phyloP scores from a whole-genome alignment of 1,140 invertebrate genomes.

The Panulirus ornatus region DNA sequence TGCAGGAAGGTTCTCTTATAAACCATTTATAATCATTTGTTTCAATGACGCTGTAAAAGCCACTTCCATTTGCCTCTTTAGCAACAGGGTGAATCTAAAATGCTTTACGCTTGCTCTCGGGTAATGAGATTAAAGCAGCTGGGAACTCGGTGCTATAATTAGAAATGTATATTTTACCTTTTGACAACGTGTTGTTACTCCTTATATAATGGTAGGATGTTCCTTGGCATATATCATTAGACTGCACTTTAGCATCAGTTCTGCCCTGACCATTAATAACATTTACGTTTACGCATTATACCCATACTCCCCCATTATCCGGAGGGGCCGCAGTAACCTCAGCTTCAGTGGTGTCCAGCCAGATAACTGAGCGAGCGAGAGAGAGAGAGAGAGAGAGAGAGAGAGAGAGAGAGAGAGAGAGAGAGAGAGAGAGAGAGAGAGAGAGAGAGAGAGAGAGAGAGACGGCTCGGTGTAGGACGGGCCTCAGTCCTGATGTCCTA shows the following conservation, averaged over 20 bases:
- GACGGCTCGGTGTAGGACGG: neutral
- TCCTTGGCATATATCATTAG: neutral
- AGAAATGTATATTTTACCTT: constrained; percentile 4
- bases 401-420: neutral
- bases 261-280: constrained; percentile 15
- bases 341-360: no score
- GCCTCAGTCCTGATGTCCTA: no score
- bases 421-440: neutral
- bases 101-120: neutral
- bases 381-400: neutral
- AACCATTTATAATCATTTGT: neutral
- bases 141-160: neutral
- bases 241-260: neutral
- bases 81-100: neutral
- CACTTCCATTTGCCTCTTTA: neutral
- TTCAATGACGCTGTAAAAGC: neutral
- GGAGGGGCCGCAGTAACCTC: no score
- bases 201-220: constrained; percentile 21
- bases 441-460: neutral
- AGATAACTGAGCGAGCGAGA: neutral
- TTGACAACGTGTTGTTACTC: constrained; percentile 1
- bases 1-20: no score
- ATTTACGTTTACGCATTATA: neutral
- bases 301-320: neutral
- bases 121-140: neutral